Conservation (phyloP, 2,113 vertebrate species). For the Nannospalax galili region DNA sequence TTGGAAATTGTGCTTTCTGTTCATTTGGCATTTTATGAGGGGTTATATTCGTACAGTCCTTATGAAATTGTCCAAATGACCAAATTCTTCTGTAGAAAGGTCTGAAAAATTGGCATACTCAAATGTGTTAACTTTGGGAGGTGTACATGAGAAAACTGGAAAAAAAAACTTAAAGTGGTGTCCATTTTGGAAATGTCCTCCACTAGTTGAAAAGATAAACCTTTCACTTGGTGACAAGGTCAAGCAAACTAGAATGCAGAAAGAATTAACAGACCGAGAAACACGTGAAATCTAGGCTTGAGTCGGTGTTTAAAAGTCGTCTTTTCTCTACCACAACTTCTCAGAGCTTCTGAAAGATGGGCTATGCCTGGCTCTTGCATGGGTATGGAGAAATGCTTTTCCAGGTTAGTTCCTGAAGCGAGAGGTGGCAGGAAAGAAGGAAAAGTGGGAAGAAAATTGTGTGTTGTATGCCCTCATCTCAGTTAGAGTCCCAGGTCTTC, state of each 20-base stretch:
- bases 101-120: slow-evolving; percentile 39
- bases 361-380: not conserved
- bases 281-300: slow-evolving; percentile 40
- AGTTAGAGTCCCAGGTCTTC: slow-evolving; percentile 36
- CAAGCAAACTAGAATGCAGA: slow-evolving; percentile 27
- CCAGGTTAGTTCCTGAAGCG: not conserved
- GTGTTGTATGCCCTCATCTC: slow-evolving; percentile 5
- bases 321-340: not conserved
- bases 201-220: slow-evolving; percentile 39
- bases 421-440: not conserved
- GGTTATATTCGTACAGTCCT: slow-evolving; percentile 34
- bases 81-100: not conserved
- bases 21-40: not conserved
- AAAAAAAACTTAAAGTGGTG: not conserved
- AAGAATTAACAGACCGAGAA: not conserved
- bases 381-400: not conserved
- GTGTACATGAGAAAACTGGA: not conserved
- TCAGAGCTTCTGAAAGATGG: not conserved
- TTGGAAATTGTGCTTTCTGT: slow-evolving; percentile 17
- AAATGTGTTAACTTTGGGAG: not conserved
- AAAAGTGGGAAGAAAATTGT: slow-evolving; percentile 8
- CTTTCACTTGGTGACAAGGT: not conserved
- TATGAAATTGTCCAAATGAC: not conserved
- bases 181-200: not conserved
- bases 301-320: not conserved